Evolutionary conservation across 2,113 vertebrate species (phyloP).

Genomic region (Entelurus aequoreus): DNA sequence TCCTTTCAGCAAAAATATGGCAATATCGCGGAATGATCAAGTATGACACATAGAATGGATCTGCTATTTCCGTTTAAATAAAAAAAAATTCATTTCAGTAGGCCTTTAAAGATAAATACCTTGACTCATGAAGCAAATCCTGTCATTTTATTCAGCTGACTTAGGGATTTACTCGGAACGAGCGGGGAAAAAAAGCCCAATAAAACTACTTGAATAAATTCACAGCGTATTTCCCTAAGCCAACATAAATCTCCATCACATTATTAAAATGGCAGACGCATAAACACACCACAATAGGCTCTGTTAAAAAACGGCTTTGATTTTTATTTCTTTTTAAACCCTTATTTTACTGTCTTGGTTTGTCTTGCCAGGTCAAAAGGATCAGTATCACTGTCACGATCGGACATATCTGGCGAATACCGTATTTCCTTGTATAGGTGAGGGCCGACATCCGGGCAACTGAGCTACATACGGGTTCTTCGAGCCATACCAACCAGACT

Average conservation of each 20-base stretch:
- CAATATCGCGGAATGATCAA: too few relatives aligned
- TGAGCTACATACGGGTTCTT: too few relatives aligned
- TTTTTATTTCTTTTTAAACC: background rate
- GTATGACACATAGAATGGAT: too few relatives aligned
- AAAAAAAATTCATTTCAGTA: too few relatives aligned
- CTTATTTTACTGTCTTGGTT: conserved; percentile 10
- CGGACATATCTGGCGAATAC: too few relatives aligned
- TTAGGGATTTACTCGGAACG: conserved; percentile 65
- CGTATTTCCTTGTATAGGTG: too few relatives aligned
- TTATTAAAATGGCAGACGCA: conserved; percentile 26
- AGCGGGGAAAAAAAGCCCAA: conserved; percentile 11
- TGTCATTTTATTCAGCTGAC: conserved; percentile 69
- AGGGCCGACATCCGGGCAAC: too few relatives aligned
- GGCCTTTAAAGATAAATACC: conserved; percentile 23
- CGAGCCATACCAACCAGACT: too few relatives aligned
- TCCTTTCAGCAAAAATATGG: too few relatives aligned
- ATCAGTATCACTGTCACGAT: conserved; percentile 2
- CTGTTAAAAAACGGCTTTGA: conserved; percentile 17
- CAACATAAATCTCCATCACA: conserved; percentile 26
- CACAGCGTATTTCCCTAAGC: conserved; percentile 28
- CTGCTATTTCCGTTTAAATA: too few relatives aligned
- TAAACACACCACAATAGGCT: conserved; percentile 25
- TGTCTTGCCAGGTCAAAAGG: conserved; percentile 8
- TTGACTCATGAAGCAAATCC: conserved; percentile 44
- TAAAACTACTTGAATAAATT: conserved; percentile 23